Conservation (phyloP, 2,888 invertebrate genomes). For the Tolmerus cingulatus region DNA sequence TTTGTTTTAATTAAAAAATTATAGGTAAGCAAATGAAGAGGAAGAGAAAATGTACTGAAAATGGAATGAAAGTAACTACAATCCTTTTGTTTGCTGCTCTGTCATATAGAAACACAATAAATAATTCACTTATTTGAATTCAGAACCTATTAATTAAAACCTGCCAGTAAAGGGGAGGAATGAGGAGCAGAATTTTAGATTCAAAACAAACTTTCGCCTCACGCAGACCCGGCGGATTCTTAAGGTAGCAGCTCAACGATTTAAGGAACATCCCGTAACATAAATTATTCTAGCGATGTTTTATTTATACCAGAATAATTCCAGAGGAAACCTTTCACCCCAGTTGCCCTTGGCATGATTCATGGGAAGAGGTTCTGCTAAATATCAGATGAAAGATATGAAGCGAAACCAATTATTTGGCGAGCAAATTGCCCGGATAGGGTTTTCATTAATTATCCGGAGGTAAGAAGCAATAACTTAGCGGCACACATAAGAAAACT, state of each 20-base stretch:
- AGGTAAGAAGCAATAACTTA: conserved; percentile 36
- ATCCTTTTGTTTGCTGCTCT: background rate
- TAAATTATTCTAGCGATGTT: conserved; percentile 38
- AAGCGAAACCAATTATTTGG: conserved; percentile 48
- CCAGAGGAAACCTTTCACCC: conserved; percentile 25
- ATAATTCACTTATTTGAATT: conserved; percentile 39
- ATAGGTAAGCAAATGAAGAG: background rate
- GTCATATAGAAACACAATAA: conserved; percentile 10
- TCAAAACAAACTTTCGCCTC: conserved; percentile 34
- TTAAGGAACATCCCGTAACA: conserved; percentile 35
- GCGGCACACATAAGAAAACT: conserved; percentile 24
- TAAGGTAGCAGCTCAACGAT: conserved; percentile 22
- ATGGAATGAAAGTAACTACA: background rate
- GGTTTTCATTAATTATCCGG: conserved; percentile 48
- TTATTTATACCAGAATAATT: conserved; percentile 41
- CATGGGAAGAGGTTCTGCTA: conserved; percentile 31
- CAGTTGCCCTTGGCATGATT: conserved; percentile 24
- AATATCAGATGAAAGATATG: conserved; percentile 47
- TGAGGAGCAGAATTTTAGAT: conserved; percentile 5
- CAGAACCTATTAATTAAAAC: conserved; percentile 37
- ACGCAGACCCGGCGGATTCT: conserved; percentile 25
- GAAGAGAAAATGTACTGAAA: background rate
- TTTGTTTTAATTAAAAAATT: background rate
- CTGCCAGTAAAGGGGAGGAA: conserved; percentile 4
- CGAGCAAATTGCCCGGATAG: conserved; percentile 49